Conservation (phyloP, 1,140 invertebrate species). For the Euwallacea similis region DNA sequence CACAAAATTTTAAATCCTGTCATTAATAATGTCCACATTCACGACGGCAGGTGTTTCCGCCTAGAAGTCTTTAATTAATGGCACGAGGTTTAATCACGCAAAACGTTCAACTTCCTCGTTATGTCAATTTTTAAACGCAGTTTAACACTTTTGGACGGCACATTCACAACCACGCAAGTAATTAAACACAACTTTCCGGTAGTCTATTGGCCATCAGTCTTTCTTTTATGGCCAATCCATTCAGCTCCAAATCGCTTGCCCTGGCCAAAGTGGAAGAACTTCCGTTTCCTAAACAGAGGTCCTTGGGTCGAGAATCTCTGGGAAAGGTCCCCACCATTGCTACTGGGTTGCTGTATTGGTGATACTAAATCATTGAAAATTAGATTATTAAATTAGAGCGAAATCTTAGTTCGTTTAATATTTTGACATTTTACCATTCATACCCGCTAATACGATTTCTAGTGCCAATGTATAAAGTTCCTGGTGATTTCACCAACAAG, state of each 20-base stretch:
- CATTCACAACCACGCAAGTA: slow-evolving; percentile 1
- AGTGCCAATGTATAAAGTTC: too few relatives aligned
- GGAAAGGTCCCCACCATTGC: slow-evolving; percentile 52
- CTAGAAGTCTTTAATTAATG: too few relatives aligned
- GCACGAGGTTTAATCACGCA: too few relatives aligned
- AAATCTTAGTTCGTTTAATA: too few relatives aligned
- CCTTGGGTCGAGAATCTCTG: slow-evolving; percentile 52
- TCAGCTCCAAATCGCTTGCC: slow-evolving; percentile 55
- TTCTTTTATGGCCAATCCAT: slow-evolving; percentile 74
- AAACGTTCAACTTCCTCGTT: background rate
- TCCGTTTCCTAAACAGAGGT: slow-evolving; percentile 49
- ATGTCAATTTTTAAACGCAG: background rate
- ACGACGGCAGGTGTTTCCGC: too few relatives aligned
- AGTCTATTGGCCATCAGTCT: slow-evolving; percentile 72
- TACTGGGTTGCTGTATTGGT: slow-evolving; percentile 53
- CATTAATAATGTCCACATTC: too few relatives aligned
- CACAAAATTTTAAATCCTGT: too few relatives aligned
- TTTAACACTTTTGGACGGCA: slow-evolving; percentile 25
- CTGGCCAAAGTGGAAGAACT: slow-evolving; percentile 44
- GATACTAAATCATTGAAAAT: slow-evolving; percentile 45
- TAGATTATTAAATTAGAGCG: background rate
- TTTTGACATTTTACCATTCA: too few relatives aligned
- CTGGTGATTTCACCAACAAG: too few relatives aligned
- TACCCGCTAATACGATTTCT: too few relatives aligned
- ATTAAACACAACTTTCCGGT: slow-evolving; percentile 74